Base-by-base conservation (phyloP, 30 jellyfish, hydroid and myxozoan genomes). In the Morbakka virulenta region DNA sequence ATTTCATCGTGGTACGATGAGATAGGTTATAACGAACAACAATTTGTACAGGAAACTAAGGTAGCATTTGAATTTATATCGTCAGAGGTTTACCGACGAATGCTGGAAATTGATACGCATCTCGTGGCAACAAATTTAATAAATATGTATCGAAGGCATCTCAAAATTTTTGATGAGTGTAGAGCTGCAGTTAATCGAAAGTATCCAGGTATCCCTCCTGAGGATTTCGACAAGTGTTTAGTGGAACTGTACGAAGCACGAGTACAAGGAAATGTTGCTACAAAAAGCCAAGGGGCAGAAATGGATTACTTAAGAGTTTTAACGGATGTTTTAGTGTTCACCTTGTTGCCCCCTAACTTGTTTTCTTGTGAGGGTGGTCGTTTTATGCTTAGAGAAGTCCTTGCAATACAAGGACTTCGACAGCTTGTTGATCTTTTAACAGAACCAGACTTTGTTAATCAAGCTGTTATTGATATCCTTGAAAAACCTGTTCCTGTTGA, bases 321-420 rank as follows among this genome's bases (percentile, higher is more conserved):
- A 31, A 89, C 94, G 21, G 98, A 91, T 41, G 79, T 85, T 14
- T 24, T 91, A n/a, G 51, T 91, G 49, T 85, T 51, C 64, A 80
- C 62, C 14, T 67, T 84, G 32, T 53, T 81, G 31, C 98, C 98
- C 21, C 74, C 61, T 4, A 87, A 72, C 30, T 69, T 90, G 1
- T 84, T 91, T 49, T 79, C 94, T 14, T 91, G 98, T 62, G 95
- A 84, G 75, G 89, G 98, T 1, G 98, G 98, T 3, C 77, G 98
- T 41, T 91, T 91, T 30, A 78, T 91, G 92, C 62, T 91, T 67
- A 72, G 98, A 22, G 98, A 91, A 70, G 77, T 91, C 32, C 75
- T 91, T 28, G 96, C 98, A 0, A 85, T 91, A 3, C 96, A 91
- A 65, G 87, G 89, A 17, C 29, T 91, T 51, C 76, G 80, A 31